Evolutionary conservation across 2,113 vertebrate species (phyloP).

Genomic region (Ibidorhyncha struthersii): DNA sequence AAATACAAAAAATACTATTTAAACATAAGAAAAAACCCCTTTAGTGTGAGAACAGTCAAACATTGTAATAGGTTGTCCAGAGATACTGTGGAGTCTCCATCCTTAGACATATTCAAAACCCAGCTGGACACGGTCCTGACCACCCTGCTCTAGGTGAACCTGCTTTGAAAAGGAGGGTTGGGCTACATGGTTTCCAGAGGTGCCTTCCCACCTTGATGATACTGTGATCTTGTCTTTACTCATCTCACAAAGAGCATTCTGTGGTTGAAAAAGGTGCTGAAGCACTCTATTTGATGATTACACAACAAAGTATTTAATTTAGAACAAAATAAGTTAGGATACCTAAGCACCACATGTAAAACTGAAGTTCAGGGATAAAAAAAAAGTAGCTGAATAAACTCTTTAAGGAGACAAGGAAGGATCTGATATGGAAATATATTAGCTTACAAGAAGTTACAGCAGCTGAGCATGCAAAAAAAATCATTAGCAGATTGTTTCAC

Average conservation of each 20-base stretch:
- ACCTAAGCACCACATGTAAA: not conserved
- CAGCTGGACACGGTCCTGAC: not conserved
- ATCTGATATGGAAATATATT: not conserved
- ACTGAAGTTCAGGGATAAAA: not conserved
- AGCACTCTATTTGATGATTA: not conserved
- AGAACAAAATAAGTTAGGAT: not conserved
- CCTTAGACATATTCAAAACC: not conserved
- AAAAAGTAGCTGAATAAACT: not conserved
- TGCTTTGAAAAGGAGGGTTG: not conserved
- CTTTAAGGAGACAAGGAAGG: not conserved
- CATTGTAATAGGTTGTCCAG: not conserved
- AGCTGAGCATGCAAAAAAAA: not conserved
- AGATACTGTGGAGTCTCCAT: not conserved
- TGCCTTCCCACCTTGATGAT: not conserved
- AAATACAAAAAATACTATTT: not conserved
- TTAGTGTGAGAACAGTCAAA: not conserved
- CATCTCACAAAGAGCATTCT: not conserved
- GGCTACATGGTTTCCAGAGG: not conserved
- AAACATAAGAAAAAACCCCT: not conserved
- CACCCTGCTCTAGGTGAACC: not conserved
- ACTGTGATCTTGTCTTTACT: not conserved
- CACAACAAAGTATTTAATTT: not conserved
- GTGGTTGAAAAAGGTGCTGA: not conserved
- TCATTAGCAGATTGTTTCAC: not conserved
- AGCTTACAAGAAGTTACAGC: not conserved